A percentile compares a stretch with the other conserved stretches of the same genome.
These are phyloP conservation scores for Campoletis raptor DNA, from an alignment of 2,888 invertebrate species.

Conservation along the genomic window DNA sequence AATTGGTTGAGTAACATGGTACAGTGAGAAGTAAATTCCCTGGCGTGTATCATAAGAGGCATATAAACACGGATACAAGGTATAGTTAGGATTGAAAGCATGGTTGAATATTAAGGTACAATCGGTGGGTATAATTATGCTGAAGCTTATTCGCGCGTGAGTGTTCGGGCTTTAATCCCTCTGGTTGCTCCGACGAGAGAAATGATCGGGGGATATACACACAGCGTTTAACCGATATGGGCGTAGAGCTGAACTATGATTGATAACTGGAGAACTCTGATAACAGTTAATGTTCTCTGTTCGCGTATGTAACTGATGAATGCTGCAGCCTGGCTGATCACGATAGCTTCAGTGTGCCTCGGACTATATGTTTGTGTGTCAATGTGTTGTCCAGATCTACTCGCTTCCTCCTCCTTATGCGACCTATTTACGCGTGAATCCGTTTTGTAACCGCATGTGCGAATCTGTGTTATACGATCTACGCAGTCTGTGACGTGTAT, in stretches of 20 bases:
- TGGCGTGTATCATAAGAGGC: not conserved
- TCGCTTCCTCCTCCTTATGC: not conserved
- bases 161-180: conserved; percentile 4
- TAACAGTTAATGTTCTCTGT: conserved; percentile 57
- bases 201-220: not conserved
- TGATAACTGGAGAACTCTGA: conserved; percentile 52
- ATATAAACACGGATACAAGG: conserved; percentile 1
- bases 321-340: conserved; percentile 51
- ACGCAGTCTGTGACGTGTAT: conserved; percentile 3
- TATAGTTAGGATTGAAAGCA: not conserved
- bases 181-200: not conserved
- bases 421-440: conserved; percentile 42
- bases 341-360: conserved; percentile 34
- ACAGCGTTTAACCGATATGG: conserved; percentile 38
- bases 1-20: not conserved
- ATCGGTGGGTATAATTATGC: conserved; percentile 1
- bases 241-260: conserved; percentile 56
- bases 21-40: not conserved
- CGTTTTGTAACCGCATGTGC: conserved; percentile 8
- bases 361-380: not conserved
- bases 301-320: conserved; percentile 56
- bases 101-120: conserved; percentile 12
- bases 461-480: conserved; percentile 33
- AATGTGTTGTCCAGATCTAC: not conserved
- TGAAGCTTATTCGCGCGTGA: conserved; percentile 12